Percentiles rank a stretch among this genome's conserved stretches.
Evolutionary conservation across 1,140 invertebrate genomes (phyloP).

Genomic region (Drosophila tsacasi): DNA sequence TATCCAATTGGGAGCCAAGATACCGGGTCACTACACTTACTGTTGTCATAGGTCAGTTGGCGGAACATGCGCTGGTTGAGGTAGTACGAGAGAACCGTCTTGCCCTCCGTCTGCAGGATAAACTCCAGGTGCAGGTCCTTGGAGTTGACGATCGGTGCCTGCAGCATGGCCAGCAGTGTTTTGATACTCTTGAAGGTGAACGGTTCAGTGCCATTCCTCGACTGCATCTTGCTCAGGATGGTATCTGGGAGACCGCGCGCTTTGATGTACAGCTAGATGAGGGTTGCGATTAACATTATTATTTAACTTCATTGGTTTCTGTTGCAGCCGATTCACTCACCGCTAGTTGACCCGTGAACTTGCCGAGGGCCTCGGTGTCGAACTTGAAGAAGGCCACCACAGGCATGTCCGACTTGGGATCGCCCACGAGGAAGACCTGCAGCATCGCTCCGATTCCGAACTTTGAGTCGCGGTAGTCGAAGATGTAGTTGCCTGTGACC

Average conservation of each 20-base stretch:
- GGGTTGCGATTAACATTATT: neutral
- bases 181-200: slow-evolving; percentile 85
- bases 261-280: slow-evolving; percentile 87
- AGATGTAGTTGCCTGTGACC: slow-evolving; percentile 88
- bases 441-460: slow-evolving; percentile 88
- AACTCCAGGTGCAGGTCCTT: slow-evolving; percentile 87
- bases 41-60: slow-evolving; percentile 83
- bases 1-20: neutral
- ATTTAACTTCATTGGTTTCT: neutral
- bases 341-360: slow-evolving; percentile 86
- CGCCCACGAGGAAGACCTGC: slow-evolving; percentile 87
- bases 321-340: slow-evolving; percentile 76
- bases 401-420: slow-evolving; percentile 87
- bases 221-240: slow-evolving; percentile 76
- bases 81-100: slow-evolving; percentile 87
- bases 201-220: slow-evolving; percentile 81
- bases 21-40: slow-evolving; percentile 58
- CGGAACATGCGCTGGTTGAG: slow-evolving; percentile 87
- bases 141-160: slow-evolving; percentile 85
- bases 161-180: slow-evolving; percentile 86
- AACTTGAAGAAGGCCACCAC: slow-evolving; percentile 87
- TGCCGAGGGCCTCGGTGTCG: slow-evolving; percentile 87
- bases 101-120: slow-evolving; percentile 87
- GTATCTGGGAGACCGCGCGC: slow-evolving; percentile 86
- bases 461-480: slow-evolving; percentile 88